phyloP scores from a whole-genome alignment of 2,113 vertebrate genomes.

The Corythornis vintsioides region DNA sequence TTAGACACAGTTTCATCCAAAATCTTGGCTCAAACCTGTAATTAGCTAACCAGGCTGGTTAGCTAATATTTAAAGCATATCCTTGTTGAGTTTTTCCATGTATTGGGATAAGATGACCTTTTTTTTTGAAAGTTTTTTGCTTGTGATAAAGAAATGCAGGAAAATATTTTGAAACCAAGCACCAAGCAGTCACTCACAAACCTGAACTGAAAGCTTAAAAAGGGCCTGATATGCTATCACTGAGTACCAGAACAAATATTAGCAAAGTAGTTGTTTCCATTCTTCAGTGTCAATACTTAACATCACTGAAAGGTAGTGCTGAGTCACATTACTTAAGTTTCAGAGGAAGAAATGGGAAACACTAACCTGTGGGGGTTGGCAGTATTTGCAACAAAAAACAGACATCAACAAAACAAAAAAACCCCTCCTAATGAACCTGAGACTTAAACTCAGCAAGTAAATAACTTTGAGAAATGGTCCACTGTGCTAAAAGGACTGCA shows the following conservation, averaged over 20 bases:
- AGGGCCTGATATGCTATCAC: not conserved
- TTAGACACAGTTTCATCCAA: not conserved
- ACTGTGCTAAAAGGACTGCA: not conserved
- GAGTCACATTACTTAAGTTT: not conserved
- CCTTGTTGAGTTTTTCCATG: not conserved
- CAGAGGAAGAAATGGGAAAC: not conserved
- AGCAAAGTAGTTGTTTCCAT: not conserved
- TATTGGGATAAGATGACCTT: not conserved
- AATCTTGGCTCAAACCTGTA: not conserved
- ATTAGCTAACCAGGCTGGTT: not conserved
- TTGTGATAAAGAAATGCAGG: not conserved
- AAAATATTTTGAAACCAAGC: not conserved
- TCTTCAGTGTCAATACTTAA: not conserved
- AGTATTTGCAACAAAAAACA: not conserved
- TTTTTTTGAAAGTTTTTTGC: not conserved
- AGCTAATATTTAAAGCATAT: not conserved
- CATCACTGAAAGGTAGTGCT: not conserved
- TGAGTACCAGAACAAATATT: not conserved
- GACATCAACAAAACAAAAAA: not conserved
- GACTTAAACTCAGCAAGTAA: not conserved
- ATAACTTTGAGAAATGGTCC: not conserved
- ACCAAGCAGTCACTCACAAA: not conserved
- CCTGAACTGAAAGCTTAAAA: not conserved
- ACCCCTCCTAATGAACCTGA: not conserved
- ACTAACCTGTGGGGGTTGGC: not conserved